Conservation (phyloP, 2,888 invertebrate genomes). For the Aromia moschata region DNA sequence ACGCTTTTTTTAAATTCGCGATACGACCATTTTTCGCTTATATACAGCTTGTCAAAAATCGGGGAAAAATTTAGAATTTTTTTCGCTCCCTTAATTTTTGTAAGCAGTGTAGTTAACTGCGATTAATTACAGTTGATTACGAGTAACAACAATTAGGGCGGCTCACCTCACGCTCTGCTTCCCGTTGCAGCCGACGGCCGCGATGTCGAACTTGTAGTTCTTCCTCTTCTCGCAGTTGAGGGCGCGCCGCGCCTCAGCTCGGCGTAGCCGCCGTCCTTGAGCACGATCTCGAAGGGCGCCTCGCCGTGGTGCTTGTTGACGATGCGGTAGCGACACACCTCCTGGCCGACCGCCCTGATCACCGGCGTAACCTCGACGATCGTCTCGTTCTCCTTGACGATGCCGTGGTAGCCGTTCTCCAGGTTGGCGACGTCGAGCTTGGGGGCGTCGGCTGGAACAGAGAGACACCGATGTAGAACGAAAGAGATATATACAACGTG, state of each 20-base stretch:
- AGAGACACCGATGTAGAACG: too few species aligned
- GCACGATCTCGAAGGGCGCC: slow-evolving; percentile 77
- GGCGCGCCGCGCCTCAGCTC: slow-evolving; percentile 81
- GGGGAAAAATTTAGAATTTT: too few species aligned
- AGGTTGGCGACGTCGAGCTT: slow-evolving; percentile 80
- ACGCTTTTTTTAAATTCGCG: too few species aligned
- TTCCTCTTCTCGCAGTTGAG: slow-evolving; percentile 94
- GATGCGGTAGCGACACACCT: slow-evolving; percentile 87
- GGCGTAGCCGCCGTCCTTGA: slow-evolving; percentile 74
- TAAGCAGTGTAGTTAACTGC: too few species aligned
- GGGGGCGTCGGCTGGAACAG: slow-evolving; percentile 71
- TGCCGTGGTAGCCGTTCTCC: slow-evolving; percentile 90
- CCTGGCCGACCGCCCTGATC: slow-evolving; percentile 74
- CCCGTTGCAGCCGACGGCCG: slow-evolving; percentile 91
- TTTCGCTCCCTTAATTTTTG: too few species aligned
- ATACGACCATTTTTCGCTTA: too few species aligned
- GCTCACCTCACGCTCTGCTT: slow-evolving; percentile 68
- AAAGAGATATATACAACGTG: too few species aligned
- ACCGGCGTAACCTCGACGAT: slow-evolving; percentile 92
- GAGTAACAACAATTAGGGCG: too few species aligned
- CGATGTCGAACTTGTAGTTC: slow-evolving; percentile 95
- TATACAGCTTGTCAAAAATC: too few species aligned
- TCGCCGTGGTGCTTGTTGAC: slow-evolving; percentile 93
- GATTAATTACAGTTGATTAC: too few species aligned
- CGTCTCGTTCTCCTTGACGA: slow-evolving; percentile 92